These are phyloP conservation scores for Himalopsyche japonica DNA, from an alignment of 2,888 invertebrate species.

Conservation along the genomic window DNA sequence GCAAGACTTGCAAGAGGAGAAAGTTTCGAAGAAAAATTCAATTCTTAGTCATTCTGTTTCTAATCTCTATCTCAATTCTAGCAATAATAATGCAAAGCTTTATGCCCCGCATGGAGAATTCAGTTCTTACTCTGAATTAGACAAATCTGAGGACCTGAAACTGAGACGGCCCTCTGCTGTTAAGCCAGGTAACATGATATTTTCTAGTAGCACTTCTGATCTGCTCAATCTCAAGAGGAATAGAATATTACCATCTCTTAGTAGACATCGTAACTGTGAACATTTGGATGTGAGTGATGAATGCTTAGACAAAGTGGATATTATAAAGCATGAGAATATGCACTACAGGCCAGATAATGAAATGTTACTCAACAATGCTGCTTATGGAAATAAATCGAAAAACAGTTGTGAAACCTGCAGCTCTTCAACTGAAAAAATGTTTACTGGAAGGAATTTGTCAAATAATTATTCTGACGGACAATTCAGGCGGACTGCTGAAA, in stretches of 20 bases:
- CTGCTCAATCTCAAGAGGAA: slow-evolving; percentile 50
- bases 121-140: slow-evolving; percentile 23
- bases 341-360: slow-evolving; percentile 10
- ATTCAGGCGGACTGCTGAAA: not conserved
- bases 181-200: slow-evolving; percentile 43
- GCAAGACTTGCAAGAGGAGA: slow-evolving; percentile 12
- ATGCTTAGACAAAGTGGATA: slow-evolving; percentile 46
- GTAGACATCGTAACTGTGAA: slow-evolving; percentile 50
- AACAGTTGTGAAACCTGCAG: not conserved
- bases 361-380: slow-evolving; percentile 2
- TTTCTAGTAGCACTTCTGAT: slow-evolving; percentile 51
- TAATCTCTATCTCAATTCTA: slow-evolving; percentile 24
- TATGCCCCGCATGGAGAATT: slow-evolving; percentile 14
- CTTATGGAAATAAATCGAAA: not conserved
- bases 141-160: slow-evolving; percentile 18
- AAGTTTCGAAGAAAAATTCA: slow-evolving; percentile 5
- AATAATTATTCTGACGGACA: not conserved
- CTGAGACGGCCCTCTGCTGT: slow-evolving; percentile 13
- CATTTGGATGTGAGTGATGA: slow-evolving; percentile 57
- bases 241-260: slow-evolving; percentile 51
- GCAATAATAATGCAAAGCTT: not conserved
- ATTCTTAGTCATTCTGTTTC: slow-evolving; percentile 32
- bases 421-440: slow-evolving; percentile 11
- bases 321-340: slow-evolving; percentile 27
- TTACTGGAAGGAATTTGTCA: not conserved